Evolutionary conservation across 2,113 vertebrate species (phyloP).

Genomic region (Ammodramus savannarum): DNA sequence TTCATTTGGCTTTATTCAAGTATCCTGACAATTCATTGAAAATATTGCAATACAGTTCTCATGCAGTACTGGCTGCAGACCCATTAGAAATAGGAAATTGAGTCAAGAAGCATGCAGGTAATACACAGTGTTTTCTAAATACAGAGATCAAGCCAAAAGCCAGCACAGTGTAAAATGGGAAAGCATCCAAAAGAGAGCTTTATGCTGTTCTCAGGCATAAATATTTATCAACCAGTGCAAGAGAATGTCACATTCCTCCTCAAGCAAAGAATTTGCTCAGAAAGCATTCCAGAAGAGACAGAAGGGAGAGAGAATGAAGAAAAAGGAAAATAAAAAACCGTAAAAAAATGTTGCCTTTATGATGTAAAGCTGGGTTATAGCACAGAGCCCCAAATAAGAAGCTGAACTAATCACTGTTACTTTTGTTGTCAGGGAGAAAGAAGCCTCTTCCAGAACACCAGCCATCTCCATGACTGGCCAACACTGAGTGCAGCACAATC

Average conservation of each 20-base stretch:
- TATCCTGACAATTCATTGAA: neutral
- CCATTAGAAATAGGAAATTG: slow-evolving; percentile 26
- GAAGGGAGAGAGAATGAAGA: slow-evolving; percentile 2
- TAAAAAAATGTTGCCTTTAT: neutral
- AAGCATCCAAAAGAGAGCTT: slow-evolving; percentile 59
- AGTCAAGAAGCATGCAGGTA: slow-evolving; percentile 62
- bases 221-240: slow-evolving; percentile 67
- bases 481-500: neutral
- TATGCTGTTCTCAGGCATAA: slow-evolving; percentile 61
- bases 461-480: neutral
- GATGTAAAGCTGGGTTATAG: slow-evolving; percentile 51
- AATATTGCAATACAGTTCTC: neutral
- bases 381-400: slow-evolving; percentile 38
- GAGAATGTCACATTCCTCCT: slow-evolving; percentile 50
- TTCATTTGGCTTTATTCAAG: neutral
- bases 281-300: slow-evolving; percentile 44
- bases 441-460: slow-evolving; percentile 30
- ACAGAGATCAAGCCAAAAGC: slow-evolving; percentile 66
- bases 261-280: slow-evolving; percentile 56
- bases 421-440: slow-evolving; percentile 44
- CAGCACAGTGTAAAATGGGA: slow-evolving; percentile 62
- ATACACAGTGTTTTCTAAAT: slow-evolving; percentile 61
- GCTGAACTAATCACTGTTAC: slow-evolving; percentile 62
- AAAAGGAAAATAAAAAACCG: neutral
- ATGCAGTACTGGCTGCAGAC: neutral